These are phyloP conservation scores for Sturnus vulgaris DNA, from an alignment of 2,113 vertebrate species.

Conservation along the genomic window DNA sequence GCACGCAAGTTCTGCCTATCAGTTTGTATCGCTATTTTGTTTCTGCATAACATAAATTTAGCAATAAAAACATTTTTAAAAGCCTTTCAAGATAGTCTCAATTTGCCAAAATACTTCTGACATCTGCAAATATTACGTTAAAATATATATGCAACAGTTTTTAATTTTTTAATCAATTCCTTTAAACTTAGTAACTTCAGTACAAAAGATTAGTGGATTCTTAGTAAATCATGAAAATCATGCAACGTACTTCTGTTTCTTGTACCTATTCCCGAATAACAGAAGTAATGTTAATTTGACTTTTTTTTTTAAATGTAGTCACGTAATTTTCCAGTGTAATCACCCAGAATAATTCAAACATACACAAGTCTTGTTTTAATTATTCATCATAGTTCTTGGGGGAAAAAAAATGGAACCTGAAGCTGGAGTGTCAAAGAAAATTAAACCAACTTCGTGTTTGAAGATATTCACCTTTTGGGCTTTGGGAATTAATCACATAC, in stretches of 20 bases:
- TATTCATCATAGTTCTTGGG: background rate
- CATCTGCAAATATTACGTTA: background rate
- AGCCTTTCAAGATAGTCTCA: background rate
- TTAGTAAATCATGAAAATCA: background rate
- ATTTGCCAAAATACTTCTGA: background rate
- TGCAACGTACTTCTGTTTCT: background rate
- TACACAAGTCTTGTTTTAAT: background rate
- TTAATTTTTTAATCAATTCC: background rate
- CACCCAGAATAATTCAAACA: background rate
- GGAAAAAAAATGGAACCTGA: background rate
- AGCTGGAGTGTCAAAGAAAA: background rate
- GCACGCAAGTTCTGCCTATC: background rate
- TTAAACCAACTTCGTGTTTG: background rate
- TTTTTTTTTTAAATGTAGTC: background rate
- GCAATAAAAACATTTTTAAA: background rate
- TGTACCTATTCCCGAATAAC: background rate
- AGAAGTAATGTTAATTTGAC: background rate
- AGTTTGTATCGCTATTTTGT: background rate
- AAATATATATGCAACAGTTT: background rate
- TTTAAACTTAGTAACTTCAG: background rate
- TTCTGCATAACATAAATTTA: fast-evolving
- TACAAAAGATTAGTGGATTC: background rate
- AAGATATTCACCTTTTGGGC: background rate
- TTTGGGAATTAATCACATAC: background rate
- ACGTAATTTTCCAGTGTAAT: background rate